Conservation (phyloP, 1,140 invertebrate genomes). For the Ceratina calcarata region DNA sequence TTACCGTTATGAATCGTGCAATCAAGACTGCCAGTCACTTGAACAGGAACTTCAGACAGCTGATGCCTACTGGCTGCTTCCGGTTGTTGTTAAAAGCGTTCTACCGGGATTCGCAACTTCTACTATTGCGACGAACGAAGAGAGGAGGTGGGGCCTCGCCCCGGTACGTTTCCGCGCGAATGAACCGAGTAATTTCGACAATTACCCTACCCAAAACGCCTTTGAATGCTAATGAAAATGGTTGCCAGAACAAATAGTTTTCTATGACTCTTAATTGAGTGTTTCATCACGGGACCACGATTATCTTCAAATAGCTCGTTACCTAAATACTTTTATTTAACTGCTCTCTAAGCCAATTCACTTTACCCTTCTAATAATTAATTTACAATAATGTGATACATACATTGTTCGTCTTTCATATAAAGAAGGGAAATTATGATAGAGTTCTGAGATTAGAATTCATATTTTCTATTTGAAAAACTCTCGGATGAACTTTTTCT, state of each 20-base stretch:
- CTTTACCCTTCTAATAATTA: too few relatives aligned
- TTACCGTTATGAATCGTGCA: conserved; percentile 69
- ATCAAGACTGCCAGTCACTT: conserved; percentile 63
- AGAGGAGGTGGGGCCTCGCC: background rate
- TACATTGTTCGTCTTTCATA: too few relatives aligned
- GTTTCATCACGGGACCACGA: background rate
- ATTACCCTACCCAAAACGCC: conserved; percentile 25
- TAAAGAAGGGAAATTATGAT: too few relatives aligned
- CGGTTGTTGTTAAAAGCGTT: conserved; percentile 48
- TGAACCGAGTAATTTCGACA: conserved; percentile 29
- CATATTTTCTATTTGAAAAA: too few relatives aligned
- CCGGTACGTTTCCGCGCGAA: background rate
- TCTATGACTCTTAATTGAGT: background rate
- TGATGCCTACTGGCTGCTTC: conserved; percentile 55
- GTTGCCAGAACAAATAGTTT: conserved; percentile 23
- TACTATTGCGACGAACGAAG: background rate
- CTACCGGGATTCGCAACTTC: conserved; percentile 23
- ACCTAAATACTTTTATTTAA: too few relatives aligned
- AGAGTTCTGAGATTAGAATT: too few relatives aligned
- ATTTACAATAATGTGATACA: too few relatives aligned
- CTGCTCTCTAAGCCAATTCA: too few relatives aligned
- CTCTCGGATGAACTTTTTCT: too few relatives aligned
- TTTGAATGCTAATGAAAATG: conserved; percentile 32
- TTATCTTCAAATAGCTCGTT: background rate
- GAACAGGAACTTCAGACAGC: conserved; percentile 52